phyloP scores from a whole-genome alignment of 2,113 vertebrate species.

The Silurus glanis region DNA sequence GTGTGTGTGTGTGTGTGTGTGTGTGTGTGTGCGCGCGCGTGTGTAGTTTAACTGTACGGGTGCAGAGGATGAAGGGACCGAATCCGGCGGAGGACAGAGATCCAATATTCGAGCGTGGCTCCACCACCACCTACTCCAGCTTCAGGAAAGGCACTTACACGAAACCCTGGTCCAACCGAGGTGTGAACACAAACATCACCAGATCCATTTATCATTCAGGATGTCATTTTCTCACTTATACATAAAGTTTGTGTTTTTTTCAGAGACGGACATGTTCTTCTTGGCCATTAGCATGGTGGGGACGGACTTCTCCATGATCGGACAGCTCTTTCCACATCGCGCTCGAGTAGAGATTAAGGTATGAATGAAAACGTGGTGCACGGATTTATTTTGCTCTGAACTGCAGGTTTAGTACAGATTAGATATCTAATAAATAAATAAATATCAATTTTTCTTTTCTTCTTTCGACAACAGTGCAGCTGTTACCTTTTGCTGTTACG shows the following conservation, averaged over 20 bases:
- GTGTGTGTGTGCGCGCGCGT: constrained; percentile 31
- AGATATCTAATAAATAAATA: not conserved
- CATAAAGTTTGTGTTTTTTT: constrained; percentile 36
- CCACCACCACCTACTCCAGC: constrained; percentile 95
- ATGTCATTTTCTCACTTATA: not conserved
- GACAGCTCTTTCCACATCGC: constrained; percentile 93
- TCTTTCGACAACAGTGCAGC: not conserved
- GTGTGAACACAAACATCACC: constrained; percentile 58
- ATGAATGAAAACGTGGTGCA: not conserved
- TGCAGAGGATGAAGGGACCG: constrained; percentile 85
- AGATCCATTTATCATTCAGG: not conserved
- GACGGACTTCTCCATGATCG: constrained; percentile 97
- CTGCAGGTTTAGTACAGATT: not conserved
- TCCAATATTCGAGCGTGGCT: constrained; percentile 95
- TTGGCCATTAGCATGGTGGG: constrained; percentile 99
- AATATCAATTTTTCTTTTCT: not conserved
- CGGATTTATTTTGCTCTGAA: not conserved
- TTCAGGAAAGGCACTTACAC: constrained; percentile 87
- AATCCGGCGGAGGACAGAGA: constrained; percentile 87
- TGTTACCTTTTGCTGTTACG: too few species aligned
- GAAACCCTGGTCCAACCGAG: constrained; percentile 93
- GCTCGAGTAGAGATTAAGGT: constrained; percentile 92
- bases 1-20: too few species aligned
- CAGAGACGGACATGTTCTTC: constrained; percentile 99
- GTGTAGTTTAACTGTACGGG: constrained; percentile 92